Evolutionary conservation across 2,113 vertebrate species (phyloP).

Genomic region (Heloderma charlesbogerti): DNA sequence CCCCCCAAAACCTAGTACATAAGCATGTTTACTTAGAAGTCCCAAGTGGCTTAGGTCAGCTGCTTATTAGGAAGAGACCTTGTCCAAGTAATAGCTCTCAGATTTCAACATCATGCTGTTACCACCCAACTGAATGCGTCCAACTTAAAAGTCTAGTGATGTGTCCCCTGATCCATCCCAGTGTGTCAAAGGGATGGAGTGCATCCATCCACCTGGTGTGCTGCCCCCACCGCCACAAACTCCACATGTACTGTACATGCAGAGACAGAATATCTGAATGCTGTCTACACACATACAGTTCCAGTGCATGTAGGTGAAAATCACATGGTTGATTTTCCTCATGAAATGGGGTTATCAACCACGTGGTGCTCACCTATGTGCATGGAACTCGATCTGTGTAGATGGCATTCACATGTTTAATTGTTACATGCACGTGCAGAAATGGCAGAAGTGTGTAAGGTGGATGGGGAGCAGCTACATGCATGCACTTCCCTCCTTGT

Average conservation of each 20-base stretch:
- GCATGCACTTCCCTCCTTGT: no score
- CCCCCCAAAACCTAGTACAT: not conserved
- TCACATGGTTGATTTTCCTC: not conserved
- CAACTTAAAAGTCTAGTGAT: not conserved
- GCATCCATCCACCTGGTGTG: not conserved
- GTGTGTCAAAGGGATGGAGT: not conserved
- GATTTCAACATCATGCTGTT: not conserved
- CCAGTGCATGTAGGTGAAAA: not conserved
- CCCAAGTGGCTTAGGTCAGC: not conserved
- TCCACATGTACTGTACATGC: not conserved
- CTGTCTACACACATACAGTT: not conserved
- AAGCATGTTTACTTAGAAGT: not conserved
- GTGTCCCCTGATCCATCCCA: not conserved
- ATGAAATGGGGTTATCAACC: not conserved
- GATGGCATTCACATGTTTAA: not conserved
- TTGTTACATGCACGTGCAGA: not conserved
- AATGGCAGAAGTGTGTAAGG: not conserved
- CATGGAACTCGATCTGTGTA: not conserved
- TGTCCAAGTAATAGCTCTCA: not conserved
- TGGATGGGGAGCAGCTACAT: not conserved
- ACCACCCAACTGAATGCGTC: not conserved
- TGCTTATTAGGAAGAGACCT: not conserved
- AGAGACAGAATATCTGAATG: not conserved
- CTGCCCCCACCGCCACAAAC: not conserved
- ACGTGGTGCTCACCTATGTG: not conserved